Percentiles rank a stretch among this genome's conserved stretches.
phyloP scores from a whole-genome alignment of 2,888 invertebrate species.

The Seira ritae region DNA sequence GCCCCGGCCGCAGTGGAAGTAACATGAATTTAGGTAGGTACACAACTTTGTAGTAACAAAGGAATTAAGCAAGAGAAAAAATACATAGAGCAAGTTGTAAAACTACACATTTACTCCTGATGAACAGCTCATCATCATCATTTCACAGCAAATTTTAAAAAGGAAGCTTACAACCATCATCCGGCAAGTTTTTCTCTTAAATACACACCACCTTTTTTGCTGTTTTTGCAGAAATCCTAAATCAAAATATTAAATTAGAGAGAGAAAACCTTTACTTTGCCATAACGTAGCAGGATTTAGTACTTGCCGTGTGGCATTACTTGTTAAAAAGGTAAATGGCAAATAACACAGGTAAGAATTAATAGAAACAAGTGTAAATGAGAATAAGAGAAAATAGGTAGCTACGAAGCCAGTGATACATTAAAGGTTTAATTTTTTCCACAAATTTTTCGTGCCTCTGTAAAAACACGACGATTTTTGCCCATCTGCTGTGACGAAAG shows the following conservation, averaged over 20 bases:
- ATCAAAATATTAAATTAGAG: conserved; percentile 13
- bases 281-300: too few species aligned
- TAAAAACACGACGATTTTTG: conserved; percentile 42
- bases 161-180: neutral
- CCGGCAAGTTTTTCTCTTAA: neutral
- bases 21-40: conserved; percentile 2
- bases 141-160: neutral
- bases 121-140: conserved; percentile 17
- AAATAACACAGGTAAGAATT: conserved; percentile 17
- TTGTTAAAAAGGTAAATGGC: conserved; percentile 12
- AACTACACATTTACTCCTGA: conserved; percentile 13
- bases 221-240: neutral
- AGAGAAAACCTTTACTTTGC: conserved; percentile 23
- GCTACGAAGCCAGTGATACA: conserved; percentile 22
- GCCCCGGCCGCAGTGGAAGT: neutral
- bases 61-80: conserved; percentile 48
- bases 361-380: conserved; percentile 33
- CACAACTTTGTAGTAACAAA: neutral
- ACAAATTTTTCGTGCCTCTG: conserved; percentile 22
- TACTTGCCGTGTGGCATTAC: conserved; percentile 38
- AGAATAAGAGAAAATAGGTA: neutral
- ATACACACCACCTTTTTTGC: conserved; percentile 12
- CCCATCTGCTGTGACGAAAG: conserved; percentile 59
- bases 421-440: conserved; percentile 17
- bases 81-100: conserved; percentile 52